A percentile compares a stretch with the other conserved stretches of the same genome.
Conservation (phyloP, 2,113 vertebrate species). For the Gobio gobio region DNA sequence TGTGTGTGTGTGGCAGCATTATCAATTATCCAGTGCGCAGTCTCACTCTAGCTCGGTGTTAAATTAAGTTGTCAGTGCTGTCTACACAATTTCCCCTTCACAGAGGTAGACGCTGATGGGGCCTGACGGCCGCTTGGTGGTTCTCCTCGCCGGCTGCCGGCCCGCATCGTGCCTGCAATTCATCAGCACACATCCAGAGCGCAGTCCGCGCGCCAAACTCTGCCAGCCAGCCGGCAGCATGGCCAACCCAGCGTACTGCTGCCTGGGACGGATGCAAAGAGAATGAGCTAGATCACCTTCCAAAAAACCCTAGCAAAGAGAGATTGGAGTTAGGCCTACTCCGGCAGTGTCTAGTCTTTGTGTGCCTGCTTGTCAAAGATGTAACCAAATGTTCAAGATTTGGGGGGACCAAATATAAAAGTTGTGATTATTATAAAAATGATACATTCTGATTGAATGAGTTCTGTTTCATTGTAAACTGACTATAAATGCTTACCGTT, state of each 20-base stretch:
- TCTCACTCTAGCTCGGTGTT: conserved; percentile 77
- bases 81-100: conserved; percentile 78
- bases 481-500: not conserved
- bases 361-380: conserved; percentile 1
- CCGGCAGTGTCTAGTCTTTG: conserved; percentile 16
- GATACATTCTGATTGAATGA: not conserved
- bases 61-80: conserved; percentile 85
- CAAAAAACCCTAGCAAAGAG: conserved; percentile 74
- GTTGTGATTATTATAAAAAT: not conserved
- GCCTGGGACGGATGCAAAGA: conserved; percentile 63
- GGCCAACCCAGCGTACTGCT: conserved; percentile 65
- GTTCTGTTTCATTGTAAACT: not conserved
- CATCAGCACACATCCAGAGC: conserved; percentile 76
- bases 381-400: not conserved
- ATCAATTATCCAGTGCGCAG: conserved; percentile 80
- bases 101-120: conserved; percentile 76
- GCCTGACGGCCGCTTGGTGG: conserved; percentile 81
- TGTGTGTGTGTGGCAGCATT: conserved; percentile 62
- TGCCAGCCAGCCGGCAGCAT: conserved; percentile 59
- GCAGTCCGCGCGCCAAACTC: conserved; percentile 57
- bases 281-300: conserved; percentile 76
- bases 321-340: conserved; percentile 23
- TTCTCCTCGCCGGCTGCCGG: conserved; percentile 82
- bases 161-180: conserved; percentile 80
- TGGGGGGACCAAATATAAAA: not conserved